Base-by-base conservation (phyloP, 2,888 invertebrate genomes). In the Archips xylosteana region DNA sequence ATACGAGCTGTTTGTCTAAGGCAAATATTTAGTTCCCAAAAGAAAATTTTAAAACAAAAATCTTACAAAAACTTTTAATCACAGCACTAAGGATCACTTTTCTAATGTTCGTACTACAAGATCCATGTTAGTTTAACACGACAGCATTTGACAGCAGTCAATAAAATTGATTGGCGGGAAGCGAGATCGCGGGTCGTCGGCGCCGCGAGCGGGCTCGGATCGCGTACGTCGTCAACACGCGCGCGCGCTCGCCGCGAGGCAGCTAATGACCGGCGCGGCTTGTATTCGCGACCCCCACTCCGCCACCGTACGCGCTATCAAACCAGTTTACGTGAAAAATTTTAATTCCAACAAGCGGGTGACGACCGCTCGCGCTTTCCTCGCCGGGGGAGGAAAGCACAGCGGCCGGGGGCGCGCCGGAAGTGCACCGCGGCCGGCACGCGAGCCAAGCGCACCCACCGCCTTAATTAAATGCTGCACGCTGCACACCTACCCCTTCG, bases 291-390 rank as follows among this genome's bases (percentile, higher is more conserved):
- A 91, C 90, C 92, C 93, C 92, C 93, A 90, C 92, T 90, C 92
- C 87, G 83, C 87, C 85, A 86, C 88, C 80, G 87, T 89, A 90
- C 89, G 87, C 87, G 92, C 91, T 94, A 94, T 94, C 92, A 92
- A 94, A 94, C 94, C 92, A 91, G 94, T 93, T 93, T 92, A 92
- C 91, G 90, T 94, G 93, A 94, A 94, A 94, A 94, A 89, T 88
- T 92, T 92, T 92, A 92, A 92, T 92, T 91, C 89, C 89, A 86
- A 81, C 82, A 86, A 83, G 87, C 91, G 91, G 89, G 90, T 93
- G 92, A 91, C 91, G 92, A 92, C 91, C 92, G 91, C 86, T 85
- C 91, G 90, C 91, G 90, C 91, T 92, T 93, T 92, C 92, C 91
- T 89, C 87, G 84, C 86, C 84, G 84, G 84, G 81, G 87, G 90